Base-by-base conservation (phyloP, 23 tunicate genomes). In the Halocynthia roretzi region DNA sequence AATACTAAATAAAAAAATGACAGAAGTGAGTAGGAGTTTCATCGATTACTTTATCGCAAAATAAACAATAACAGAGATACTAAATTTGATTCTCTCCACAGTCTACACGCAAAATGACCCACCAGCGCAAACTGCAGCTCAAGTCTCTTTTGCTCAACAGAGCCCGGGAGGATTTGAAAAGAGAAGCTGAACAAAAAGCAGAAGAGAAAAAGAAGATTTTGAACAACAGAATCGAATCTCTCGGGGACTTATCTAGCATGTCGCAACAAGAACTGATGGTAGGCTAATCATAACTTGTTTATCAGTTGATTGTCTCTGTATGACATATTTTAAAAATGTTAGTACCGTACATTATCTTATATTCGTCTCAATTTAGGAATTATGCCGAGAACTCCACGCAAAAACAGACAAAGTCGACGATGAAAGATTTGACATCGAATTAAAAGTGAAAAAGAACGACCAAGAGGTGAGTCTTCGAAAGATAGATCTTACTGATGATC, bases 361-460 rank as follows among this genome's bases (percentile, higher is more conserved):
- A 31, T 31, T 31, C 44, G 44, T 31, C 44, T 31, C 44, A 1
- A 31, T 71, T 21, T 61, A 90, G 96, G 89, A 94, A 50, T 77
- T 94, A 21, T 94, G 98, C 81, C 84, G 98, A 31, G 98, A 94
- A 52, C 77, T 94, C 6, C 98, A 94, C 55, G 82, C 87, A 10
- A 94, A 94, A 67, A 87, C 85, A 51, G 98, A 94, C 76, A 81
- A 84, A 71, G 93, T 94, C 40, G 91, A 85, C 62, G 98, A 94
- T 20, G 98, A 84, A 70, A 64, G 94, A 80, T 94, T 71, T 54
- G 98, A 94, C 51, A 81, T 94, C 56, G 90, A 84, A 61, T 72
- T 60, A 21, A 87, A 85, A 87, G 98, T 94, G 58, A 94, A 85
- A 55, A 94, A 94, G 82, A 87, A 87, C 57, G 98, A 94, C 63